Percentiles rank a stretch among this genome's conserved stretches.
phyloP scores from a whole-genome alignment of 2,113 vertebrate species.

The Cyanocitta stelleri region DNA sequence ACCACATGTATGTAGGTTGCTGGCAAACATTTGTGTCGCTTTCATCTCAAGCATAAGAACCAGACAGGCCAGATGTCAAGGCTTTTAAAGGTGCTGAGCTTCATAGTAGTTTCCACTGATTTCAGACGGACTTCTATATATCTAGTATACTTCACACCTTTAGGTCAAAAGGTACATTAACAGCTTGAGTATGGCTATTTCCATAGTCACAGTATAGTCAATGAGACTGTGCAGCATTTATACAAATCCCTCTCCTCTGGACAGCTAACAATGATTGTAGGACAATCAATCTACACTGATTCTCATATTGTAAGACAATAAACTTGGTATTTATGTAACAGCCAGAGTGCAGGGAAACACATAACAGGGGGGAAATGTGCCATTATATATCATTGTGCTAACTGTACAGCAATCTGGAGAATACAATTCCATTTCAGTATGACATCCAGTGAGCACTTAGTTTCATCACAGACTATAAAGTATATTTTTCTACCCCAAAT shows the following conservation, averaged over 20 bases:
- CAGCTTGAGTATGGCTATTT: neutral
- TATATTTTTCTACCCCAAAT: neutral
- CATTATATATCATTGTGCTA: conserved; percentile 30
- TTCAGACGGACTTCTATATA: neutral
- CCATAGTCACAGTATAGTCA: neutral
- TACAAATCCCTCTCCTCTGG: neutral
- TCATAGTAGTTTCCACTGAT: neutral
- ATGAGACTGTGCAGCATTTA: neutral
- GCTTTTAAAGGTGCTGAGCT: neutral
- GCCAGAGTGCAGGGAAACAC: neutral
- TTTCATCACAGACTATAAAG: conserved; percentile 20
- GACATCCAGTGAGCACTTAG: neutral
- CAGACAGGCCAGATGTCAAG: neutral
- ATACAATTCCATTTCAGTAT: neutral
- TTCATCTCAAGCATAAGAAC: neutral
- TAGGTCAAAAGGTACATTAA: neutral
- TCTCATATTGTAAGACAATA: neutral
- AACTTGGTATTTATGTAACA: neutral
- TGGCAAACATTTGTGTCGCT: neutral
- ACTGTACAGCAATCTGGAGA: conserved; percentile 32
- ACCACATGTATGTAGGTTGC: neutral
- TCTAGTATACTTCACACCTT: neutral
- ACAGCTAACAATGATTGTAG: neutral
- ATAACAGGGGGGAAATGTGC: neutral
- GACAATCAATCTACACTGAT: neutral